phyloP scores from a whole-genome alignment of 2,888 invertebrate genomes.

The Ennomos quercinarius region DNA sequence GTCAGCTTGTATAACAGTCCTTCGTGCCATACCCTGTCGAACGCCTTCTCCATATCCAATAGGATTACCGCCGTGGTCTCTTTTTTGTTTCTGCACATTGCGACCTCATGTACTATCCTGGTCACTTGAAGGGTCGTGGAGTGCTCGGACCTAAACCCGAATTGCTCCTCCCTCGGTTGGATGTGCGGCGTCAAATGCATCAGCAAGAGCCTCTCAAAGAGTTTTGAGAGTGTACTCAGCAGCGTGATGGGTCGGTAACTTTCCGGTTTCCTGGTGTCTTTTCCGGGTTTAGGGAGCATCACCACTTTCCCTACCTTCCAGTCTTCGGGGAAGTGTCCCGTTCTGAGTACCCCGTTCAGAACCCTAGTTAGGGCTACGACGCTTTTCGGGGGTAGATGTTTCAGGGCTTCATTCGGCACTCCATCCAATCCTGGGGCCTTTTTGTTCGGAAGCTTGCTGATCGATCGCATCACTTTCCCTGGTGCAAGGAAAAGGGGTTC shows the following conservation, averaged over 20 bases:
- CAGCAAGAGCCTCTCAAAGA: not conserved
- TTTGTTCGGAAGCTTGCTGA: not conserved
- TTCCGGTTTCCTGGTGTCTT: constrained; percentile 24
- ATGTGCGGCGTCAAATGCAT: not conserved
- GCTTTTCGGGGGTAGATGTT: constrained; percentile 26
- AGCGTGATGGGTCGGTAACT: constrained; percentile 38
- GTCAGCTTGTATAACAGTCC: constrained; percentile 46
- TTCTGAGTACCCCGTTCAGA: constrained; percentile 37
- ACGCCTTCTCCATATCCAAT: constrained; percentile 42
- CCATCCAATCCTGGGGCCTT: not conserved
- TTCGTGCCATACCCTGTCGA: constrained; percentile 50
- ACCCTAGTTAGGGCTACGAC: constrained; percentile 29
- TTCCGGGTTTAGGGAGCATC: constrained; percentile 39
- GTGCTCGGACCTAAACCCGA: constrained; percentile 29
- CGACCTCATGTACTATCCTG: constrained; percentile 38
- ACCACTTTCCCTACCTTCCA: constrained; percentile 31
- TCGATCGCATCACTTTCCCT: not conserved
- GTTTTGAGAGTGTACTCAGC: constrained; percentile 8
- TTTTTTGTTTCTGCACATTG: constrained; percentile 31
- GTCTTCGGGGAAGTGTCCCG: constrained; percentile 33
- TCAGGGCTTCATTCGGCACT: constrained; percentile 27
- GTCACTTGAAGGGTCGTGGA: constrained; percentile 45
- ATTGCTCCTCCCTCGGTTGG: not conserved
- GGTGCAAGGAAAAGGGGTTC: not conserved
- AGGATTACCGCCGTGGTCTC: constrained; percentile 37